phyloP scores from a whole-genome alignment of 92 coral and sea anemone genomes.

The Epizoanthus rinbou region DNA sequence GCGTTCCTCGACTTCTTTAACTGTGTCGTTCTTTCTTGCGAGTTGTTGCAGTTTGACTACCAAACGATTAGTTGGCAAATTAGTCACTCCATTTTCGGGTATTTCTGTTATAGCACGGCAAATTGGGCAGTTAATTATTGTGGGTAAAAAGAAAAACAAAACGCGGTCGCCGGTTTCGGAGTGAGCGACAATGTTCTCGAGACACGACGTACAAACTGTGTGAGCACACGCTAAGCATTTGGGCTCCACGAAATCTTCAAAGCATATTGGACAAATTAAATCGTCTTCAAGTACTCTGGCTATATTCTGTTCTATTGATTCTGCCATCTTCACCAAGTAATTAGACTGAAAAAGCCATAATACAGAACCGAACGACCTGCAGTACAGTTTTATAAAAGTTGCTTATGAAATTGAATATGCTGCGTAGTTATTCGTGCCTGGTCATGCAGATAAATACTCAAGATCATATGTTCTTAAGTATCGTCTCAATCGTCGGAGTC shows the following conservation, averaged over 20 bases:
- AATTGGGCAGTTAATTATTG: constrained; percentile 61
- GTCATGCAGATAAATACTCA: too few species aligned
- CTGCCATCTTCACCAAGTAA: constrained; percentile 1
- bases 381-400: too few species aligned
- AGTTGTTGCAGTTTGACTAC: constrained; percentile 42
- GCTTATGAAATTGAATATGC: too few species aligned
- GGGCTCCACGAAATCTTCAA: constrained; percentile 61
- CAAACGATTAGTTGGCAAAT: constrained; percentile 62
- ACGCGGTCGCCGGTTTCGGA: background rate
- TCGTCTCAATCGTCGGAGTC: too few species aligned
- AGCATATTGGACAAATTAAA: constrained; percentile 61
- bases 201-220: constrained; percentile 51
- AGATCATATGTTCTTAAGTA: too few species aligned
- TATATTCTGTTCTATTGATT: constrained; percentile 5
- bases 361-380: too few species aligned
- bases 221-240: constrained; percentile 55
- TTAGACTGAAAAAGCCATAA: too few species aligned
- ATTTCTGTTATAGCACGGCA: constrained; percentile 55
- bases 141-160: background rate
- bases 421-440: too few species aligned
- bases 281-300: constrained; percentile 46
- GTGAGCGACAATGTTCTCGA: constrained; percentile 36
- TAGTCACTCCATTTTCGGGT: constrained; percentile 48
- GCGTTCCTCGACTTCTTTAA: constrained; percentile 40
- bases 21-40: constrained; percentile 31